Conservation (phyloP, 2,113 vertebrate genomes). For the Bubo blakistoni region DNA sequence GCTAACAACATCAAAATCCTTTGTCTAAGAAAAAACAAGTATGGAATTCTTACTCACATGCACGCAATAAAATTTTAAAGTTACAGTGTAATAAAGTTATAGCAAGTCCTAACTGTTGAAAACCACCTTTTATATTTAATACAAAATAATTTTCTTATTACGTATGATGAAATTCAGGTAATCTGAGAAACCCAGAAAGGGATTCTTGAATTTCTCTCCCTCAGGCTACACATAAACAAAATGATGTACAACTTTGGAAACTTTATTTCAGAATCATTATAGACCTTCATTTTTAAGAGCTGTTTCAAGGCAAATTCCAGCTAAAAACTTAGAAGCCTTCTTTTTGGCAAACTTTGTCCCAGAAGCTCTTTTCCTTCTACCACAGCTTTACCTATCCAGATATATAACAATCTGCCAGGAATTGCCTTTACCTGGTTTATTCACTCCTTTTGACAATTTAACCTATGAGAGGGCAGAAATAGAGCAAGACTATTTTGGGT, state of each 20-base stretch:
- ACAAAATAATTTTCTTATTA: constrained; percentile 62
- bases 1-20: neutral
- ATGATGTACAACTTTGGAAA: constrained; percentile 44
- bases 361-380: neutral
- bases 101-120: constrained; percentile 50
- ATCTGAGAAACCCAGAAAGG: constrained; percentile 57
- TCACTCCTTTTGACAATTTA: neutral
- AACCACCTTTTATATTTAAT: constrained; percentile 46
- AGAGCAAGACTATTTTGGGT: neutral
- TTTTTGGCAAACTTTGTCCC: neutral
- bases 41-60: neutral
- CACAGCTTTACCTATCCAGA: neutral
- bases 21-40: neutral
- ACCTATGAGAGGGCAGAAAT: neutral
- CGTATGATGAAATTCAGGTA: constrained; percentile 41
- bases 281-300: constrained; percentile 28
- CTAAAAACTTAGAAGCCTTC: neutral
- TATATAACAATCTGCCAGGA: neutral
- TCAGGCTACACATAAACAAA: constrained; percentile 60
- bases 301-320: constrained; percentile 26
- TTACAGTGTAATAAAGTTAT: constrained; percentile 25
- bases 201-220: constrained; percentile 53
- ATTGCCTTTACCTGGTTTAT: neutral
- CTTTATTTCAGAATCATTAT: constrained; percentile 32
- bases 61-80: constrained; percentile 2